Base-by-base conservation (phyloP, 2,888 invertebrate species). In the Thereva nobilitata region DNA sequence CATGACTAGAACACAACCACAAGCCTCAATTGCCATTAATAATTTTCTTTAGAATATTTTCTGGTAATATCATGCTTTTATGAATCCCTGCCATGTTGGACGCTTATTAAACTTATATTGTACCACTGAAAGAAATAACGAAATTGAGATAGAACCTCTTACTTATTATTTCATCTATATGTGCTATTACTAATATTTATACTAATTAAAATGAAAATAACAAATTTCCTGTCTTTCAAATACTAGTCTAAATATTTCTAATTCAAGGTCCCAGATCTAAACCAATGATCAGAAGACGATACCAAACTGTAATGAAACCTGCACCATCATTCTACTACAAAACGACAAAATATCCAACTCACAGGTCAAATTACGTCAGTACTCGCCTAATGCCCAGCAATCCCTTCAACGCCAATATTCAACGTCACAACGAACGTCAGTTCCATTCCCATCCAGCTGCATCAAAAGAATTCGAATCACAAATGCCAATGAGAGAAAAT, bases 231-330 rank as follows among this genome's bases (percentile, higher is more conserved):
- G 4, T 5, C 2, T 5, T 47, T 12, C n/a, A n/a, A n/a, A n/a
- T n/a, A n/a, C n/a, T n/a, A n/a, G n/a, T n/a, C n/a, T 10, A 5
- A 10, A 45, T 3, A 34, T 12, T 41, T 9, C 40, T 12, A 47
- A 47, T 59, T 59, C 6, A 47, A 59, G 59, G 59, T 59, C 59
- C 59, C 8, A 59, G 47, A 59, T 23, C 59, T 5, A 59, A 47
- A 8, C 59, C 35, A 23, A 59, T 59, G 45, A 34, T 59, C 38
- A 45, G 59, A 47, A 45, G 59, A 10, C 9, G 38, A n/a, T 45
- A 35, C 12, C 12, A 59, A 35, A 59, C 45, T 6, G 47, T 34
- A 37, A 8, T 38, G 7, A n/a, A 34, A 5, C 45, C 35, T 35
- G 38, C 35, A 34, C 59, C n/a, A 37, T 47, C 59, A 1, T 47